Evolutionary conservation across 2,888 invertebrate genomes (phyloP), one percentile per base, ranked within the genome.

Genomic region (Tenthredo livida): DNA sequence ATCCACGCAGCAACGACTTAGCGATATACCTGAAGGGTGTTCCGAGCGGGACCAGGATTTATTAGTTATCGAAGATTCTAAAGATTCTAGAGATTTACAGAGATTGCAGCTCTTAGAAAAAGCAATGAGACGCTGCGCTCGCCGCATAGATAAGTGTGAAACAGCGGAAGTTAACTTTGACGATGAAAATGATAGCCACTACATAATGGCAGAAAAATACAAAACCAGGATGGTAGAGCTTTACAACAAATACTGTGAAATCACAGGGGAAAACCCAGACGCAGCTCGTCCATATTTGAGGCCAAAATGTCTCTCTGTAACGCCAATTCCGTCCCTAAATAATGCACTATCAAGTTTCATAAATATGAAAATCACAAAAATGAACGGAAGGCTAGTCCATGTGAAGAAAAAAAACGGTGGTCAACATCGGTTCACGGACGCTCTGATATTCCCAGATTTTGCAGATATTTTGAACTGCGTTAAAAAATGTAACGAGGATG

Each of bases 131-230:
- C 94, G 95, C 87, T 94, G 97, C 29, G 94, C 96, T 83, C 94
- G 95, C 89, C 95, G 95, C 86, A 97, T 98, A 82, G 95, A 95
- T 88, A 94, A 95, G 87, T 92, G 97, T 6, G 97, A 97, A 89
- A 94, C 95, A 80, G 94, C 95, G 78, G 97, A 97, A 89, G 95
- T 97, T 1, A 95, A 97, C 87, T 96, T 96, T 91, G 96, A 96
- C 89, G 96, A 96, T 88, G 97, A 97, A 43, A 95, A 95, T 73
- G 95, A 97, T 91, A 97, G 97, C 2, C 94, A 95, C 47, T 97
- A 97, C 93, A 93, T 97, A 65, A 94, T 96, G 88, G 95, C 96
- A 86, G 96, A 97, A 88, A 95, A 95, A 93, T 96, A 94, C 65
- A 92, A 92, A 84, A 73, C 86, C 29, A 89, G 88, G 87, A 88